phyloP scores from a whole-genome alignment of 2,113 vertebrate genomes.

The Antidorcas marsupialis region DNA sequence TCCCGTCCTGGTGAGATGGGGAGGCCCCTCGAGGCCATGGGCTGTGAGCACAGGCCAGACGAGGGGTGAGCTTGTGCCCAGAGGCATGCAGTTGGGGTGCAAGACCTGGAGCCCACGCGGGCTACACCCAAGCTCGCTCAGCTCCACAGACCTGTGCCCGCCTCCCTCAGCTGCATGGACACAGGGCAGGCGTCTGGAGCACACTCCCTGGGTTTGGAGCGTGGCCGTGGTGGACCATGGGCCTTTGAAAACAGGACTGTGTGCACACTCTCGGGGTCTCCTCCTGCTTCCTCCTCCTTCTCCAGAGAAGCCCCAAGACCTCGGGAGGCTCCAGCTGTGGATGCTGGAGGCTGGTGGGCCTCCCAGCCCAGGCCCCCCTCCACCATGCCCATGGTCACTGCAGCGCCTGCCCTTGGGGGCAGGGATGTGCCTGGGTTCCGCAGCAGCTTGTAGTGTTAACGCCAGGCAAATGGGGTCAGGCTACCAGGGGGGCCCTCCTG shows the following conservation, averaged over 20 bases:
- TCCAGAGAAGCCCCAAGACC: background rate
- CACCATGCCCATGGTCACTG: fast-evolving
- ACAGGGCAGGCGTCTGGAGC: background rate
- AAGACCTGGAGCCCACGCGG: background rate
- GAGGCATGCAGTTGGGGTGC: background rate
- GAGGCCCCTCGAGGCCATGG: background rate
- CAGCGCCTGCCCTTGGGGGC: background rate
- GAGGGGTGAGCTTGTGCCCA: background rate
- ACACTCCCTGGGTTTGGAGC: background rate
- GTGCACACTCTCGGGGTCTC: fast-evolving
- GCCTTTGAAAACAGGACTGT: background rate
- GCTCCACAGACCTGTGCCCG: background rate
- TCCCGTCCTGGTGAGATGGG: background rate
- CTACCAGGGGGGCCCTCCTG: background rate
- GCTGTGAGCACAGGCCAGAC: background rate
- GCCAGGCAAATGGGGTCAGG: background rate
- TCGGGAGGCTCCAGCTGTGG: background rate
- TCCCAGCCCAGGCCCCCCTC: background rate
- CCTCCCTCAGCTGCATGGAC: background rate
- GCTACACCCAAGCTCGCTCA: too few relatives aligned
- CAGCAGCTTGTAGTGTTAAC: background rate
- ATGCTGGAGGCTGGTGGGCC: fast-evolving
- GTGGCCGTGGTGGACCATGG: background rate
- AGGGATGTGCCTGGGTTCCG: background rate
- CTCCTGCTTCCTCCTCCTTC: background rate